Evolutionary conservation across 2,797 vertebrate species (phyloP), one percentile per base, ranked within the genome.

Genomic region (Threskiornis aethiopicus): DNA sequence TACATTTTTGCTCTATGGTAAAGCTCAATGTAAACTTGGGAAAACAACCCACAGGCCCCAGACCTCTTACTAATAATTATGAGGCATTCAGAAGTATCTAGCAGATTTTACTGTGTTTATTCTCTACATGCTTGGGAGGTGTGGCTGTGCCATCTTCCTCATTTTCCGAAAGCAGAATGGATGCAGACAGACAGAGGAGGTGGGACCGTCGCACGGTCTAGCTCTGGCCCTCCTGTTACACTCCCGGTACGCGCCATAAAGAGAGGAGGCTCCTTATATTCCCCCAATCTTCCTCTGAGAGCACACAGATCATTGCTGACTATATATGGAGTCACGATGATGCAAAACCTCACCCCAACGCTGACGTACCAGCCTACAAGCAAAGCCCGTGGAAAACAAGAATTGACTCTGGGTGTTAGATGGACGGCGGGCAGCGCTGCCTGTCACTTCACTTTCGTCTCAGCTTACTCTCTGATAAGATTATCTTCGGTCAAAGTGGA

Each of bases 401-500:
- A 90, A 70, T 0, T 52, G 15, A 26, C 65, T 73, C 79, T 0
- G 78, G 76, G 69, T 65, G 75, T 52, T 42, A 42, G 35, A 64
- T 29, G 67, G 84, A 47, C 31, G 64, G 67, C 12, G 3, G 84
- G 84, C 84, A 93, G 79, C 49, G 4, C 73, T 61, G 92, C 73
- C 92, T 72, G 65, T 61, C 94, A 67, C 88, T 65, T 87, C 88
- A 51, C 69, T 69, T 82, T 72, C 67, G 76, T 90, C 90, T 79
- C 67, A 49, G 61, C 55, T 92, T 55, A 52, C 80, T 55, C 52
- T 57, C 67, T 14, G 80, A 20, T 79, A 66, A 85, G 42, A 82
- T 75, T 65, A 65, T 84, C 90, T 87, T 57, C 84, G 54, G 37
- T 39, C 76, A 62, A 76, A 66, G 42, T 2, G 29, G 42, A 94